Conservation (phyloP, 2,888 invertebrate species). For the Drosophila neonasuta region DNA sequence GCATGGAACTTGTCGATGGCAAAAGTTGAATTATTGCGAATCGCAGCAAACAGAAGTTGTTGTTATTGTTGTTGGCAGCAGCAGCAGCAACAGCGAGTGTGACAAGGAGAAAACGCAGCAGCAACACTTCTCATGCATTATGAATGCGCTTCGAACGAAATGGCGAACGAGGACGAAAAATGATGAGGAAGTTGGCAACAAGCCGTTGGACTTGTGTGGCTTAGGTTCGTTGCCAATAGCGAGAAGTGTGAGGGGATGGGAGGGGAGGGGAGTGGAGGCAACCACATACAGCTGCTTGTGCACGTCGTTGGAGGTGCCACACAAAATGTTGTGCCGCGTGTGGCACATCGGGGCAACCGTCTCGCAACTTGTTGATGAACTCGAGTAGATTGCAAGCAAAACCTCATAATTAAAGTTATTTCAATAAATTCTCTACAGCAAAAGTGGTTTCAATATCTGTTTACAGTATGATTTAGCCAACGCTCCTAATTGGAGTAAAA, state of each 20-base stretch:
- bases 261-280: background rate
- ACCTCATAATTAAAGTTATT: conserved; percentile 7
- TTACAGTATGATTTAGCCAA: background rate
- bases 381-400: background rate
- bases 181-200: conserved; percentile 12
- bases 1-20: conserved; percentile 68
- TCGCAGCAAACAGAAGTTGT: conserved; percentile 14
- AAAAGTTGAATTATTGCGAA: conserved; percentile 66
- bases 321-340: conserved; percentile 49
- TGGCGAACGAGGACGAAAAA: conserved; percentile 10
- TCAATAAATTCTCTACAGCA: background rate
- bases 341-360: background rate
- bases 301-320: conserved; percentile 31
- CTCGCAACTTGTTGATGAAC: conserved; percentile 32
- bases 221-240: conserved; percentile 17
- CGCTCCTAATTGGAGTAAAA: background rate
- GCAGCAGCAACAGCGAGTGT: no score
- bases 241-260: background rate
- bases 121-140: conserved; percentile 54
- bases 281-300: no score
- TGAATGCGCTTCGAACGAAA: conserved; percentile 41
- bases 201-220: conserved; percentile 63
- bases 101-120: background rate
- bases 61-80: no score
- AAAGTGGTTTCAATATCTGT: background rate